Evolutionary conservation across 2,888 invertebrate genomes (phyloP), one percentile per base, ranked within the genome.

Genomic region (Philonicus albiceps): DNA sequence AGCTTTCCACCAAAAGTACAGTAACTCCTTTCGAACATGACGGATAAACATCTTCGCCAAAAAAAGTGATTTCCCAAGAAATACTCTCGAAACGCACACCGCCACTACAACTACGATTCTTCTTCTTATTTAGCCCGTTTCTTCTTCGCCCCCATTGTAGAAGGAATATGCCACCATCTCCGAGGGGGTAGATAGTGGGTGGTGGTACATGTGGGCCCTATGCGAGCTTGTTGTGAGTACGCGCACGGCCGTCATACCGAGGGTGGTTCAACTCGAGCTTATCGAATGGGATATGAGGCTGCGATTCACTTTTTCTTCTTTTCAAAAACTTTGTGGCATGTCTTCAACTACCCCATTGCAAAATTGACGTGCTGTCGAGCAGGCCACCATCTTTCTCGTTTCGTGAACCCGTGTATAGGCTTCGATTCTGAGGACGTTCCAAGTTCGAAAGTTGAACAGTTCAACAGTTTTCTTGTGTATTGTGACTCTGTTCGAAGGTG

Each of bases 51-150:
- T 87, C 86, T 86, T 74, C 73, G 85, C 40, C 37, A 37, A 37
- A 87, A 86, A 86, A 87, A 86, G 86, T 87, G 85, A 86, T 87
- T 87, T 87, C 86, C 87, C 87, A 83, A 86, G 64, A 87, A 87
- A 86, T 84, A 86, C 86, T 86, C 81, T 78, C 55, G 53, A 73
- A 86, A 87, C 87, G 86, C 87, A 87, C 84, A 86, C 85, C 83
- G 73, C 53, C 74, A 74, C 85, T 74, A 40, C 74, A 74, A 73
- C 49, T 85, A 31, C 74, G 27, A 43, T 19, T 74, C 30, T 74
- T 74, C 40, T 49, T 43, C 43, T 74, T 43, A 13, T 43, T 43
- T 85, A 22, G 64, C 27, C 19, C 64, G 64, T 5, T 37, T 37
- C 64, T 64, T 64, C 11, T 64, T 64, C 64, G 64, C 27, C 74